Evolutionary conservation across 2,888 invertebrate species (phyloP), one percentile per base, ranked within the genome.

Genomic region (Amphipoea oculea): DNA sequence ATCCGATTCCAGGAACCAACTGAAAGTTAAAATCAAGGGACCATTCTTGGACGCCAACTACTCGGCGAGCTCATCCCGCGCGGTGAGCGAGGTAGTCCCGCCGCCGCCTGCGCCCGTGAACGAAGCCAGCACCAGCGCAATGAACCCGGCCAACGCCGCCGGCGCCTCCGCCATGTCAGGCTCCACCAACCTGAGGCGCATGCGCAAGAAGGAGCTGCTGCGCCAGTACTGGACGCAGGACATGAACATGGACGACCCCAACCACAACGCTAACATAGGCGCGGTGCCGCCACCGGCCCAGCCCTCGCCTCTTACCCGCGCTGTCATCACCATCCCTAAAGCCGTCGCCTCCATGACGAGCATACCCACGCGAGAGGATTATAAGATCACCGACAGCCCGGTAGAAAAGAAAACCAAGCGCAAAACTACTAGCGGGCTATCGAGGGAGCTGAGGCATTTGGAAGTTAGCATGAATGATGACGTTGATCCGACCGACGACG

Each of bases 11-110:
- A 97, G 99, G 54, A 99, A 99, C 94, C 99, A 99, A 92, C 96
- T 99, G 7, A 99, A 99, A 93, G 98, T 99, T 0, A 99, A 99
- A 95, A 99, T 99, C 84, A 99, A 99, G 93, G 99, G 99, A 5
- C 99, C 99, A 0, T 98, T 98, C 90, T 97, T 98, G 82, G 98
- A 99, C 90, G 98, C 97, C 0, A 97, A 97, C 88, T 98, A 98
- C 92, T 98, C 98, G 62, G 97, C 98, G 4, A 97, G 98, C 76
- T 97, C 97, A 0, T 96, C 97, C 0, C 96, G 80, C 2, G 83
- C 11, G 45, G 83, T 76, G 29, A 97, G 69, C 97, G 97, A 83
- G n/a, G 97, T 97, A 0, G 97, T 97, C 66, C 96, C 97, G n/a
- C 95, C 93, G 79, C 96, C 96, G 40, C 96, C 95, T 45, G 95